phyloP scores from a whole-genome alignment of 37 sponge, comb jelly and placozoan species.

The Petrosia ficiformis region DNA sequence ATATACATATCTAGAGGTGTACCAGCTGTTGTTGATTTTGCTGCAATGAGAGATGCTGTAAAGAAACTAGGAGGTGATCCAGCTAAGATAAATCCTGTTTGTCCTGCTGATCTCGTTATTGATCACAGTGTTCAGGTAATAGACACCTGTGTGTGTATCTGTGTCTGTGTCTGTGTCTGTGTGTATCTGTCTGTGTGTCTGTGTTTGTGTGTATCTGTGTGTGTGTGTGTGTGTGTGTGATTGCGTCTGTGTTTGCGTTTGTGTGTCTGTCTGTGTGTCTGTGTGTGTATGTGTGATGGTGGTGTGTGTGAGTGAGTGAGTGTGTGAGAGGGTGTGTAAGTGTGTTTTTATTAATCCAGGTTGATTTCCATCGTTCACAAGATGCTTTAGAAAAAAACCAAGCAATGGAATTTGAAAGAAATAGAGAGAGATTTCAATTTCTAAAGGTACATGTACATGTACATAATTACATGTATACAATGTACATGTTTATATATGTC shows the following conservation, averaged over 20 bases:
- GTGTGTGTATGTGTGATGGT: not conserved
- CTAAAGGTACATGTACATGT: slow-evolving; percentile 51
- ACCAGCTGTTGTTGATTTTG: slow-evolving; percentile 94
- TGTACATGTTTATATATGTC: not conserved
- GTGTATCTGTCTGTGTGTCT: slow-evolving; percentile 46
- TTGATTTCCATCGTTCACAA: not conserved
- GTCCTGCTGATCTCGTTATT: slow-evolving; percentile 92
- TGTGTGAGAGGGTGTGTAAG: slow-evolving; percentile 13
- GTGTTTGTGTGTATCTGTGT: slow-evolving; percentile 54
- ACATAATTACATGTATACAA: too few species aligned
- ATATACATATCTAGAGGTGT: slow-evolving; percentile 63
- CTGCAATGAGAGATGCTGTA: slow-evolving; percentile 89
- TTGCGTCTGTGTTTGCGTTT: not conserved
- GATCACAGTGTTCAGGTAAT: slow-evolving; percentile 90
- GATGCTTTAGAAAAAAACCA: slow-evolving; percentile 86
- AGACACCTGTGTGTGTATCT: not conserved
- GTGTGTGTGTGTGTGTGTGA: slow-evolving; percentile 8
- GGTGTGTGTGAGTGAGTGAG: not conserved
- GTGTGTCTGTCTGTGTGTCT: slow-evolving; percentile 52
- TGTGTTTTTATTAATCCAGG: slow-evolving; percentile 42
- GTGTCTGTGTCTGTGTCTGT: slow-evolving; percentile 5
- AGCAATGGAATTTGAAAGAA: slow-evolving; percentile 83
- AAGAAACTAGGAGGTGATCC: slow-evolving; percentile 86
- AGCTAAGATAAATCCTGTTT: slow-evolving; percentile 79
- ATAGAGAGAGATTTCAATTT: slow-evolving; percentile 90